phyloP scores from a whole-genome alignment of 2,797 vertebrate species.

The Synanceia verrucosa region DNA sequence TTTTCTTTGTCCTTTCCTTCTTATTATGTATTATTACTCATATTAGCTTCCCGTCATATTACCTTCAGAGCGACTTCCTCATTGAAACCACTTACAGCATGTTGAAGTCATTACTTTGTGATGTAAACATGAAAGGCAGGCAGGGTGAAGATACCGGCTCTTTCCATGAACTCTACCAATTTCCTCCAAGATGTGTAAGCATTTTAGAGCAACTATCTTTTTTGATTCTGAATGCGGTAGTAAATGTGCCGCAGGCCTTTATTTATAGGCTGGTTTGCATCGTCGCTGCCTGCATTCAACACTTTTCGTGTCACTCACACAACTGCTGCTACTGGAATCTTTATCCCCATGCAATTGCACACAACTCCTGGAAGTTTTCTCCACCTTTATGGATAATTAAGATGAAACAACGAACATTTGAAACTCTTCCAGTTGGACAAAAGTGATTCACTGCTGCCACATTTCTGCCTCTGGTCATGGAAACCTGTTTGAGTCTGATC shows the following conservation, averaged over 20 bases:
- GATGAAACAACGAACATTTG: background rate
- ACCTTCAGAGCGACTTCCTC: background rate
- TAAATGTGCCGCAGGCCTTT: background rate
- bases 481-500: background rate
- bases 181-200: background rate
- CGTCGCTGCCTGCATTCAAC: background rate
- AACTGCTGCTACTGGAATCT: background rate
- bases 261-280: background rate
- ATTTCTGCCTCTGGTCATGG: background rate
- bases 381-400: too few species aligned
- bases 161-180: background rate
- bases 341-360: too few species aligned
- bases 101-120: background rate
- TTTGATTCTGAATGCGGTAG: background rate
- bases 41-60: too few species aligned
- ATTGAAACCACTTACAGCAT: background rate
- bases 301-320: background rate
- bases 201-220: background rate
- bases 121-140: conserved; percentile 20
- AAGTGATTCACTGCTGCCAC: background rate
- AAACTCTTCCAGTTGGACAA: background rate
- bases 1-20: background rate
- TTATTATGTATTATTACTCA: background rate
- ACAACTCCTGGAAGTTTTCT: too few species aligned
- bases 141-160: background rate